Base-by-base conservation (phyloP, 2,113 vertebrate genomes). In the Vimba vimba region DNA sequence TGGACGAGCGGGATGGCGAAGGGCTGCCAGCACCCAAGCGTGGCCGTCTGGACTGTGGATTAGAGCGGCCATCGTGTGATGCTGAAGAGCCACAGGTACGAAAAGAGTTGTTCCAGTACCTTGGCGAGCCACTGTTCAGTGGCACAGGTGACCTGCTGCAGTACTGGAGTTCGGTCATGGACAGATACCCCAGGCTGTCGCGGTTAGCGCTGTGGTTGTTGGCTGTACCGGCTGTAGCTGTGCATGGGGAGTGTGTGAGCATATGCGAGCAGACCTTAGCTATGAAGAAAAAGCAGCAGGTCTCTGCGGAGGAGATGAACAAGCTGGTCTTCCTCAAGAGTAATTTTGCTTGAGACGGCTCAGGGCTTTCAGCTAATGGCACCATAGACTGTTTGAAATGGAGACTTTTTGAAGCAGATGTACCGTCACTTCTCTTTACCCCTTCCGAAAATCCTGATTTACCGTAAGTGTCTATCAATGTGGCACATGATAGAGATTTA, bases 301-400 rank as follows among this genome's bases (percentile, higher is more conserved):
- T 99, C 78, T 98, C 96, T 69, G 95, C 96, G 0, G 98, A 99
- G 93, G 97, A 99, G 88, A 98, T 98, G 96, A 99, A 99, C 96
- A 99, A 98, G 91, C 97, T 99, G 74, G 97, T 99, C 95, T 99
- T 99, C 93, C 96, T 99, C 92, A 98, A 97, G 94, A 97, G 97
- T 89, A 99, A 99, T 94, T 97, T 98, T 96, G 97, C 97, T 95
- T 99, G 96, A 96, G 92, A 90, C 15, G 52, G 78, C 47, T 60
- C 60, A 79, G 52, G 80, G 71, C 68, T 76, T 82, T 86, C 82
- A 19, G 85, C 75, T 79, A 75, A 82, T 59, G 85, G 83, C 88
- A 82, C 78, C 77, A 85, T 64, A 71, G 86, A 89, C 88, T 89
- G 69, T 74, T 88, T 73, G 81, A 66, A 83, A 79, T 27, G 62